Conservation (phyloP, 2,113 vertebrate species). For the Miniopterus natalensis region DNA sequence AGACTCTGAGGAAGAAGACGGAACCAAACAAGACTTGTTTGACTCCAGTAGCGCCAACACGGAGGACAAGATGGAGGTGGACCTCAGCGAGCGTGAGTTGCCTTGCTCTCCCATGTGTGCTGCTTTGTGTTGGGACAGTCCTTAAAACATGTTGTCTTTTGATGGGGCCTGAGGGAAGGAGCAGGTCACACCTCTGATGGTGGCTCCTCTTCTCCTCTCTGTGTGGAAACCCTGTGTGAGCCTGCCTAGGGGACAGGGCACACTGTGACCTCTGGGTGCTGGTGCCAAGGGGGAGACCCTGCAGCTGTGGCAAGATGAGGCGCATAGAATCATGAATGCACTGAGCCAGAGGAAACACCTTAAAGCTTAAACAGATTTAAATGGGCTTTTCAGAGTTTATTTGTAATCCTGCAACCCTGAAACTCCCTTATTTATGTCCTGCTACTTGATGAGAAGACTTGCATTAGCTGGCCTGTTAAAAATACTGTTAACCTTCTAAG, state of each 20-base stretch:
- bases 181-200: neutral
- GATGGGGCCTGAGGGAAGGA: neutral
- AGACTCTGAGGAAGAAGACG: slow-evolving; percentile 99
- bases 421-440: neutral
- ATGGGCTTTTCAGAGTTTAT: neutral
- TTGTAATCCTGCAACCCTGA: neutral
- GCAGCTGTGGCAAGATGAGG: neutral
- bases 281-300: neutral
- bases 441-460: neutral
- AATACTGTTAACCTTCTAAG: neutral
- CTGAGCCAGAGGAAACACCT: neutral
- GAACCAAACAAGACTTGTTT: slow-evolving; percentile 93
- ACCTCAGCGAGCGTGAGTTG: slow-evolving; percentile 90
- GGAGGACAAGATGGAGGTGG: slow-evolving; percentile 98
- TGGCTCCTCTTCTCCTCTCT: fast-evolving
- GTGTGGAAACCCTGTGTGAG: neutral
- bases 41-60: slow-evolving; percentile 89
- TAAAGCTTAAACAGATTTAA: neutral
- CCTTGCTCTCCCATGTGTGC: fast-evolving
- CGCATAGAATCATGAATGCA: neutral
- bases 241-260: neutral
- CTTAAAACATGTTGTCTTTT: neutral
- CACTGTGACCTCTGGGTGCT: neutral
- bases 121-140: neutral
- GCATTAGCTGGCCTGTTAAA: neutral